These are phyloP conservation scores for Teinopalpus imperialis DNA, from an alignment of 2,888 invertebrate species.

Conservation along the genomic window DNA sequence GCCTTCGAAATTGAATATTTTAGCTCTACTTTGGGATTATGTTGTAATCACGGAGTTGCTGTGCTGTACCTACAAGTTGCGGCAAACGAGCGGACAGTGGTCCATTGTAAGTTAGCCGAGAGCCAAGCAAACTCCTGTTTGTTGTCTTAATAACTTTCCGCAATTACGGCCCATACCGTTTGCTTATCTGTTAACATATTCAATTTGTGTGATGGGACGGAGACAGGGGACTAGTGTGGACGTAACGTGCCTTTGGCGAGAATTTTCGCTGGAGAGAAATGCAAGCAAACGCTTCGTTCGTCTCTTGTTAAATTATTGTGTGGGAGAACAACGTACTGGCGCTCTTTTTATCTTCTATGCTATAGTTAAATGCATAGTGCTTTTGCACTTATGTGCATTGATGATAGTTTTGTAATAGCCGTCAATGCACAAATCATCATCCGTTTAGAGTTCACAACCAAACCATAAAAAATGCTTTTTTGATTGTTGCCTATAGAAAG, in stretches of 20 bases:
- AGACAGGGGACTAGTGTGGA: neutral
- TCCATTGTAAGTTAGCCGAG: slow-evolving; percentile 56
- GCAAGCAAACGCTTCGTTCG: neutral
- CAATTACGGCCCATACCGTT: slow-evolving; percentile 45
- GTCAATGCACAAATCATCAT: too few species aligned
- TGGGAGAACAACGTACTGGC: too few species aligned
- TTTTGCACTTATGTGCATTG: too few species aligned
- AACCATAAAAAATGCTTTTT: too few species aligned
- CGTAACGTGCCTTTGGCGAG: slow-evolving; percentile 13
- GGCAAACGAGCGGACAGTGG: slow-evolving; percentile 60
- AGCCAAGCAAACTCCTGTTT: slow-evolving; percentile 49
- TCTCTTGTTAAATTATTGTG: slow-evolving; percentile 2
- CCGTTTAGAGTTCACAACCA: too few species aligned
- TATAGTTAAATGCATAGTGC: too few species aligned
- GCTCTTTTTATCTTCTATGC: too few species aligned
- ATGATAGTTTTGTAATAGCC: too few species aligned
- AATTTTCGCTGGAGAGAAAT: neutral
- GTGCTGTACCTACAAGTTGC: slow-evolving; percentile 53
- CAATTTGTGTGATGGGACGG: slow-evolving; percentile 21
- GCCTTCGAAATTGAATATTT: slow-evolving; percentile 42
- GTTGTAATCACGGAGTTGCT: slow-evolving; percentile 60
- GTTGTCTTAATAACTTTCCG: slow-evolving; percentile 57
- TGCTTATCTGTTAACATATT: slow-evolving; percentile 34
- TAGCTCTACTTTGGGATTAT: slow-evolving; percentile 65
- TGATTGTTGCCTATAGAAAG: too few species aligned